A percentile compares a stretch with the other conserved stretches of the same genome.
Conservation (phyloP, 2,888 invertebrate genomes). For the Thecocarcelia acutangulata region DNA sequence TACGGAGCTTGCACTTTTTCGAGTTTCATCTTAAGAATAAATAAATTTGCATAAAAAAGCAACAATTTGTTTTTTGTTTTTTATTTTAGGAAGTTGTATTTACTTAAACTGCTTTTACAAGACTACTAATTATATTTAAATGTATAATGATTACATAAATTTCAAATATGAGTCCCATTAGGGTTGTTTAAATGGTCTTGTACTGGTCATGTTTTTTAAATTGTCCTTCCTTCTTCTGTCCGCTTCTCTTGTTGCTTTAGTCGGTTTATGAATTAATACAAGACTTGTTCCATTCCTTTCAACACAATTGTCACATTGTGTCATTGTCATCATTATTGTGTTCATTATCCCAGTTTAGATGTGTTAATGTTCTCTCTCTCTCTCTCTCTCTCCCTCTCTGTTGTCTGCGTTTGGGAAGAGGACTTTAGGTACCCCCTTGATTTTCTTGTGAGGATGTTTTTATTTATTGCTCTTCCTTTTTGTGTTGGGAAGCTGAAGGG, state of each 20-base stretch:
- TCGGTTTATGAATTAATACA: conserved; percentile 35
- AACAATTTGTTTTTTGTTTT: conserved; percentile 43
- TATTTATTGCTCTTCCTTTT: conserved; percentile 56
- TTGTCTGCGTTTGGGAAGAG: conserved; percentile 11
- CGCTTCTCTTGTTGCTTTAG: neutral
- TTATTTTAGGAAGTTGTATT: conserved; percentile 32
- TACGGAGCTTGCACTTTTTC: neutral
- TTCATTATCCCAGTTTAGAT: conserved; percentile 67
- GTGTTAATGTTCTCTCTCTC: conserved; percentile 57
- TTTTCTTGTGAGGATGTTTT: conserved; percentile 56
- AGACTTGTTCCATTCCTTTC: conserved; percentile 55
- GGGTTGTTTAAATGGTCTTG: conserved; percentile 70
- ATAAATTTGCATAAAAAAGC: conserved; percentile 66
- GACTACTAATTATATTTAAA: conserved; percentile 63
- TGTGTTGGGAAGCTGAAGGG: conserved; percentile 58
- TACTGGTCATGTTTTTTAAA: conserved; percentile 60
- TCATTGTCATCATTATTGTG: conserved; percentile 65
- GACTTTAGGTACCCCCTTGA: conserved; percentile 57
- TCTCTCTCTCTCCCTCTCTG: too few relatives aligned
- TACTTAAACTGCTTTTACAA: conserved; percentile 35
- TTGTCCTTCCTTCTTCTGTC: conserved; percentile 42
- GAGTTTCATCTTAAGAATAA: conserved; percentile 2
- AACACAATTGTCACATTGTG: conserved; percentile 63
- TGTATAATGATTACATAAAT: conserved; percentile 74
- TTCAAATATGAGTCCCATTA: conserved; percentile 73